Evolutionary conservation across 2,888 invertebrate genomes (phyloP).

Genomic region (Leptinotarsa haldemani): DNA sequence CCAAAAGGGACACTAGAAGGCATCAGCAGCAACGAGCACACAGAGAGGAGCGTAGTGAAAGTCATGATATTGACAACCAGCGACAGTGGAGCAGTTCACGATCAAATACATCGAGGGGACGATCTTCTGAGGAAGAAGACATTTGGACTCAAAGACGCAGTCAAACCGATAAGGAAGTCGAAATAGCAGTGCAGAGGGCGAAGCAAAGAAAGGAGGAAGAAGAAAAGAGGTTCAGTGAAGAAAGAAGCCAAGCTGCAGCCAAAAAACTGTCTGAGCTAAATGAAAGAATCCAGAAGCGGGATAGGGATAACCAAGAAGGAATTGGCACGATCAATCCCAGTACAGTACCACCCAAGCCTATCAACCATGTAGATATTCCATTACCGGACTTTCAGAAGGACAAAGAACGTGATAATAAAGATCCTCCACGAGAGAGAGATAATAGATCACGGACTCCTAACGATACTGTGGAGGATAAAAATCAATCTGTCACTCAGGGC

Average conservation of each 20-base stretch:
- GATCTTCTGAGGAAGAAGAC: slow-evolving; percentile 58
- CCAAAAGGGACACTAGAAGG: slow-evolving; percentile 44
- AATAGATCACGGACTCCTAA: slow-evolving; percentile 53
- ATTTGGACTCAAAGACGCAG: slow-evolving; percentile 48
- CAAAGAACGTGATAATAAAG: slow-evolving; percentile 56
- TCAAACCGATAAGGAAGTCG: slow-evolving; percentile 72
- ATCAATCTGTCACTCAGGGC: slow-evolving; percentile 51
- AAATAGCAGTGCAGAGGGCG: slow-evolving; percentile 84
- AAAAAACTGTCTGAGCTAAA: slow-evolving; percentile 78
- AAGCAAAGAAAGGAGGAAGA: slow-evolving; percentile 89
- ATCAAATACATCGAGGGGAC: slow-evolving; percentile 59
- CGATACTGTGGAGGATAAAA: slow-evolving; percentile 50
- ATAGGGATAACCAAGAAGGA: slow-evolving; percentile 68
- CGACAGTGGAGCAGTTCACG: slow-evolving; percentile 53
- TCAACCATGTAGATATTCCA: slow-evolving; percentile 66
- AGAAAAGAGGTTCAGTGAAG: slow-evolving; percentile 80
- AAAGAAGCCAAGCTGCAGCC: slow-evolving; percentile 70
- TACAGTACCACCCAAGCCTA: slow-evolving; percentile 62
- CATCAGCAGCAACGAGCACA: slow-evolving; percentile 49
- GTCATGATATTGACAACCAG: slow-evolving; percentile 37
- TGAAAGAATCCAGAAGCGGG: slow-evolving; percentile 72
- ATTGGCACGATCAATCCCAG: slow-evolving; percentile 64
- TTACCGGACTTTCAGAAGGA: slow-evolving; percentile 70
- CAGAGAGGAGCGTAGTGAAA: slow-evolving; percentile 41
- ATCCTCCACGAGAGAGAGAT: slow-evolving; percentile 41